Evolutionary conservation across 1,140 invertebrate genomes (phyloP).

Genomic region (Drosophila murphyi): DNA sequence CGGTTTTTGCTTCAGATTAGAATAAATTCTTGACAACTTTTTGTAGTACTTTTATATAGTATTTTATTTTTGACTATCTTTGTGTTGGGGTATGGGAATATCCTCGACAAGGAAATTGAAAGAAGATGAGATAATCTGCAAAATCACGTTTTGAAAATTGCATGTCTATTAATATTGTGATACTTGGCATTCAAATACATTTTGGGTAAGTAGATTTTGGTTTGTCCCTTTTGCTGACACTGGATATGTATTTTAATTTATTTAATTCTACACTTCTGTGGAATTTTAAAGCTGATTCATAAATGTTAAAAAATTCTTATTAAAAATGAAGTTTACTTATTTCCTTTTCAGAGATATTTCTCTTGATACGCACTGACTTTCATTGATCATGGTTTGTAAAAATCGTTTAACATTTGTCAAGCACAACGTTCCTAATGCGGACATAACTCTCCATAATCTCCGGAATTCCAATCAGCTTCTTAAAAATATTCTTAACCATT

Average conservation of each 20-base stretch:
- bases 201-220: conserved; percentile 87
- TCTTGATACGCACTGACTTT: conserved; percentile 85
- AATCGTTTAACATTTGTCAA: conserved; percentile 87
- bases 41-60: not conserved
- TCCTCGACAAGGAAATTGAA: conserved; percentile 84
- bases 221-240: conserved; percentile 88
- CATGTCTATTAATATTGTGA: conserved; percentile 88
- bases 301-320: too few species aligned
- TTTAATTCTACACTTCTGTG: too few species aligned
- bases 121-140: conserved; percentile 87
- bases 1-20: not conserved
- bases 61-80: conserved; percentile 34
- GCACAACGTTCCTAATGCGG: conserved; percentile 60
- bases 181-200: conserved; percentile 89
- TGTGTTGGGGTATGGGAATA: conserved; percentile 83
- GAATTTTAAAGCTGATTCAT: too few species aligned
- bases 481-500: too few species aligned
- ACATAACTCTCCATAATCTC: conserved; percentile 58
- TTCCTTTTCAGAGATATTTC: too few species aligned
- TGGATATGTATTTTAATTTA: conserved; percentile 44
- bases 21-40: too few species aligned
- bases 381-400: conserved; percentile 86
- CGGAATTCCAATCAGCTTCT: conserved; percentile 85
- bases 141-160: not conserved
- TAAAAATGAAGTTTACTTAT: too few species aligned